Evolutionary conservation across 2,888 invertebrate species (phyloP).

Genomic region (Standfussiana lucernea): DNA sequence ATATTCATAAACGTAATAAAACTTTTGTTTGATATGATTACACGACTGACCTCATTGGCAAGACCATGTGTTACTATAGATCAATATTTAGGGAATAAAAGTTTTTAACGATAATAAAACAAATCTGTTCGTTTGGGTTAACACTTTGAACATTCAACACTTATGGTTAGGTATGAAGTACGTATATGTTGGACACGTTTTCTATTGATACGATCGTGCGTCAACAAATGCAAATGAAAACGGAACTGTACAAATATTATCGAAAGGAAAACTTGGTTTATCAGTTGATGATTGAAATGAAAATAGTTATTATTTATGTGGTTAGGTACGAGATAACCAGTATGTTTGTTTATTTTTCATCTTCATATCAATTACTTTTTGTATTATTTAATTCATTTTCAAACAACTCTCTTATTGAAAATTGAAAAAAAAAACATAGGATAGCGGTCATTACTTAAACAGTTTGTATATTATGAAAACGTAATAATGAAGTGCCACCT

Average conservation of each 20-base stretch:
- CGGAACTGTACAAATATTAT: conserved; percentile 4
- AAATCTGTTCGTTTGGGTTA: background rate
- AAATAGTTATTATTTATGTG: background rate
- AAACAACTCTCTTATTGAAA: background rate
- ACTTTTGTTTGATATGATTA: conserved; percentile 14
- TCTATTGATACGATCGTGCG: background rate
- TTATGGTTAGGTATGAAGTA: background rate
- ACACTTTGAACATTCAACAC: conserved; percentile 19
- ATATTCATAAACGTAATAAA: background rate
- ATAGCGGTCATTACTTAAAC: background rate
- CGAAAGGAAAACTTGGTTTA: background rate
- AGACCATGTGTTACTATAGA: background rate
- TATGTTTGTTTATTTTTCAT: background rate
- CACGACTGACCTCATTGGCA: conserved; percentile 9
- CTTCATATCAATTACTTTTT: background rate
- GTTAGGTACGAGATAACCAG: background rate
- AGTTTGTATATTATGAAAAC: background rate
- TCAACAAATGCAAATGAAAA: conserved; percentile 23
- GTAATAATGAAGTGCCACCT: background rate
- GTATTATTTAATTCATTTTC: background rate
- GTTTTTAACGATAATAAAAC: background rate
- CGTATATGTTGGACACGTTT: background rate
- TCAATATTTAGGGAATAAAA: background rate
- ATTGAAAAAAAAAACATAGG: background rate
- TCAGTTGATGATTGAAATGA: conserved; percentile 12